Base-by-base conservation (phyloP, 1,140 invertebrate genomes). In the Bombus sylvicola region DNA sequence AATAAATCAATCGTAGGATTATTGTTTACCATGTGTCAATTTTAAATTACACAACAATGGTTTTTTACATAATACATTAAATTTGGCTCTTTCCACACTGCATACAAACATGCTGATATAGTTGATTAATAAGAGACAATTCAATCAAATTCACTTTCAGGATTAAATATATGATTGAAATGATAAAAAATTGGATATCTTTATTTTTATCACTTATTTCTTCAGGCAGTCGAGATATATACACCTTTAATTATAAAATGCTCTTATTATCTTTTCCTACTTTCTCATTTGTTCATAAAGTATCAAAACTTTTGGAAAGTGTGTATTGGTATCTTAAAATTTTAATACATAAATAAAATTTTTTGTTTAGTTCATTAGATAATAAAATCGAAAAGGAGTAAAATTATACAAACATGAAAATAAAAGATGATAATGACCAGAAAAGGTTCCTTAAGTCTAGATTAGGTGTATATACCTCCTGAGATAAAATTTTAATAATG, bases 201-300 rank as follows among this genome's bases (percentile, higher is more conserved):
- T 82, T 74, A 62, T 22, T 64, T 72, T 34, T 75, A 77, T 83
- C 59, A 53, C 34, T 53, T 47, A 31, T 53, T 31, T 22, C 28
- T 10, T 77, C 31, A 71, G 76, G 37, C 39, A 71, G 31, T 84
- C 10, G 53, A 84, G 82, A 69, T 84, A 78, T 71, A 79, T 84
- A 84, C 76, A 84, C 76, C 76, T 78, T 34, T 5, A 59, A 75
- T 47, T 41, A 8, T 47, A n/a, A 72, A 9, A 72, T 79, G 12
- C 47, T 72, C n/a, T 47, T 41, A 10, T 31, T 53, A 41, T 41
- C 41, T 2, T 64, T 75, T 22, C 18, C 22, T 68, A 76, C 34
- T 83, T 41, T 31, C 12, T 79, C 28, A 64, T 72, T 31, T 71
- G 39, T 43, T 47, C 43, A 1, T 47, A 31, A 59, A 53, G 74